Base-by-base conservation (phyloP, 2,113 vertebrate genomes). In the Neogale vison region DNA sequence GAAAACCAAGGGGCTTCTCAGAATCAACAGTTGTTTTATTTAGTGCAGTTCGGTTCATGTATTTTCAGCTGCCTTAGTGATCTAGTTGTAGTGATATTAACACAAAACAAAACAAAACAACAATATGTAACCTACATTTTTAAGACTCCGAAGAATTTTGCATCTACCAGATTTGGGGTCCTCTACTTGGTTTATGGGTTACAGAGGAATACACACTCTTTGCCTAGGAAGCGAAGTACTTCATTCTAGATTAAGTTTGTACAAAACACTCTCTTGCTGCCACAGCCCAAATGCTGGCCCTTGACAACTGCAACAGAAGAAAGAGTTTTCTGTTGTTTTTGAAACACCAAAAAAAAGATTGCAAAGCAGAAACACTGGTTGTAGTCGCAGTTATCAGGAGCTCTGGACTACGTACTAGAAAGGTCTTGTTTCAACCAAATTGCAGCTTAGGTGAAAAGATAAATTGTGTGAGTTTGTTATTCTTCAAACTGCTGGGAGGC, bases 361-460 rank as follows among this genome's bases (percentile, higher is more conserved):
- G 90, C 83, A 55, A 89, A 91, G 87, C 92, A 97, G 92, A 95
- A 90, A 95, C 61, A 63, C 26, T 77, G 57, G 95, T 34, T 96
- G 92, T 82, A 86, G 90, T 61, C 86, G 42, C 76, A 61, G 83
- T 85, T 97, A 96, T 94, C 97, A 89, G 93, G 52, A 67, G 45
- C 55, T 77, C 29, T 95, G 89, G 67, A 93, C 90, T 71, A 85
- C 5, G 57, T n/a, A 82, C 71, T 21, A 47, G 63, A 94, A 93
- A 95, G 97, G n/a, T 96, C 84, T 94, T 57, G 21, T 97, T 98
- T 97, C 95, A 97, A 94, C 71, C 77, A 84, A 94, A 93, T 2
- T 93, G 83, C 84, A 86, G 81, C 74, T 96, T 81, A 96, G 2
- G 59, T 96, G 92, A 80, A 95, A 94, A 96, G 95, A 96, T 84